Evolutionary conservation across 2,797 vertebrate species (phyloP), one percentile per base, ranked within the genome.

Genomic region (Manis crassicaudata): DNA sequence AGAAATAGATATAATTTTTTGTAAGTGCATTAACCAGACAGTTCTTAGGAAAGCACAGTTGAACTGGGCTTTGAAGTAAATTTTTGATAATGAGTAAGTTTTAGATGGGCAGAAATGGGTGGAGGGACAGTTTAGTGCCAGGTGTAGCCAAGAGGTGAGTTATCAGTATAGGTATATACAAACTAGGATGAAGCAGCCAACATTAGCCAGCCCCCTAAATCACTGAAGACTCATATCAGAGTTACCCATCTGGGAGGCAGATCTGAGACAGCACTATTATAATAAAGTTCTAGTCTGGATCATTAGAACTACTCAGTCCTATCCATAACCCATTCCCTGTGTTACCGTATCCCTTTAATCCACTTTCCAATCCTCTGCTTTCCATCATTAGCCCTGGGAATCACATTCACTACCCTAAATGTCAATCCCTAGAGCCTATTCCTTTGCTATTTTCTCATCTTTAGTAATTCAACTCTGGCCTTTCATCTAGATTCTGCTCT

Each of bases 21-120:
- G 50, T 9, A 46, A 79, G 52, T 85, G 16, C 75, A 52, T 76
- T 95, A 86, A 70, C n/a, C 50, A 67, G 56, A 81, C 13, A 32
- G 25, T 81, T 85, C 32, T 70, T 81, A 17, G 63, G 54, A 73
- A 83, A 40, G 32, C 58, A 95, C 35, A 88, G 32, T 35, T 68
- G 40, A 94, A 94, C 67, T 80, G 40, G 46, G 32, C 80, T 81
- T 80, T 94, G 85, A 81, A 72, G 2, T 83, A 52, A 52, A 32
- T 72, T 87, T 62, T 43, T 40, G 52, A 60, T 52, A 82, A 76
- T 63, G 50, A 91, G 4, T 27, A 54, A 68, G 14, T 35, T 96
- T 84, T 37, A 79, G 17, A 90, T 10, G 76, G 62, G 62, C 46
- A 92, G 27, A 92, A 67, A 60, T 40, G 58, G 25, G n/a, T 73